phyloP scores from a whole-genome alignment of 1,140 invertebrate species.

The Microplitis demolitor region DNA sequence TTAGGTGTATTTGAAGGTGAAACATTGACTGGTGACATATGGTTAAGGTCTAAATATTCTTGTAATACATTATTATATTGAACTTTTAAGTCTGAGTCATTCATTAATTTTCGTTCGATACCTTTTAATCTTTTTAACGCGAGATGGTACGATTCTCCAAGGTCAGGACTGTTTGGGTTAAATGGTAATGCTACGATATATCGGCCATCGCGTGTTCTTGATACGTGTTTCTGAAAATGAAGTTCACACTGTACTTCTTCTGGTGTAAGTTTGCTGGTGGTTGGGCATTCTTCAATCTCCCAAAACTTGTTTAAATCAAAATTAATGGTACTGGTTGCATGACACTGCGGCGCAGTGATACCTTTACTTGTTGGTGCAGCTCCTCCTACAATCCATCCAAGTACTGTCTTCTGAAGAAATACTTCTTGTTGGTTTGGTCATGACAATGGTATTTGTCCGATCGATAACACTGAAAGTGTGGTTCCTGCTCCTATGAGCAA shows the following conservation, averaged over 20 bases:
- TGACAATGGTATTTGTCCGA: conserved; percentile 26
- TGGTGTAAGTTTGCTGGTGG: neutral
- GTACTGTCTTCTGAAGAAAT: conserved; percentile 26
- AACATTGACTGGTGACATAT: conserved; percentile 22
- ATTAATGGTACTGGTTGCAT: neutral
- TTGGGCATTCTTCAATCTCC: conserved; percentile 27
- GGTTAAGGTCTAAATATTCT: conserved; percentile 37
- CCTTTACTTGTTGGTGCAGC: neutral
- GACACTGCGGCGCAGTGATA: neutral
- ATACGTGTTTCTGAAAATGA: too few relatives aligned
- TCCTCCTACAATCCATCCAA: conserved; percentile 29
- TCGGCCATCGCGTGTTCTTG: too few relatives aligned
- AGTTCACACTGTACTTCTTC: too few relatives aligned
- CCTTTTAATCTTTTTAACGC: too few relatives aligned
- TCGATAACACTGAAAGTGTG: conserved; percentile 28
- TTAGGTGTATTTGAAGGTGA: neutral
- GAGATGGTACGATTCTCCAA: too few relatives aligned
- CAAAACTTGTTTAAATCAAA: conserved; percentile 18
- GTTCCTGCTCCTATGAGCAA: conserved; percentile 30
- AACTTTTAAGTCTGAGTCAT: conserved; percentile 17
- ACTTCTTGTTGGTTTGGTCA: conserved; percentile 8
- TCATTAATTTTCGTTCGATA: too few relatives aligned
- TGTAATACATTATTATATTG: conserved; percentile 27
- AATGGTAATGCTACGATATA: too few relatives aligned
- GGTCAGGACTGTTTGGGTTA: too few relatives aligned